Percentiles rank a stretch among this genome's conserved stretches.
Evolutionary conservation across 2,113 vertebrate species (phyloP).

Genomic region (Anhinga anhinga): DNA sequence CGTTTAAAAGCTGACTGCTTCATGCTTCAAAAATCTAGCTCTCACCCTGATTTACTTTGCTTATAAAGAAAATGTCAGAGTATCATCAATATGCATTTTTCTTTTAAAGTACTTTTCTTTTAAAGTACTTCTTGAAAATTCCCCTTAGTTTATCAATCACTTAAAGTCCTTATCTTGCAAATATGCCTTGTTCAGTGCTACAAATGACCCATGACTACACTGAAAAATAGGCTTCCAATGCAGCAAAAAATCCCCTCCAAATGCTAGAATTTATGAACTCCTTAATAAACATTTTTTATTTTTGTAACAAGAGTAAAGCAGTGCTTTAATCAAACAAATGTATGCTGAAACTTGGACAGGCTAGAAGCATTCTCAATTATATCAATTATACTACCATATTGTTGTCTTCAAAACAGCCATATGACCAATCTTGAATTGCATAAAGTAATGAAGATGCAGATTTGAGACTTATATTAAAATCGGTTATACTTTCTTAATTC

Average conservation of each 20-base stretch:
- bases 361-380: not conserved
- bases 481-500: not conserved
- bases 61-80: not conserved
- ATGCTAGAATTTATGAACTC: not conserved
- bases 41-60: not conserved
- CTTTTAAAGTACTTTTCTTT: not conserved
- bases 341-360: not conserved
- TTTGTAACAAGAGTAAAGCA: not conserved
- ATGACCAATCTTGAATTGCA: not conserved
- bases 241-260: not conserved
- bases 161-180: not conserved
- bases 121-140: not conserved
- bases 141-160: not conserved
- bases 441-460: not conserved
- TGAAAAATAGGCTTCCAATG: not conserved
- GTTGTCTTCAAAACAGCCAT: not conserved
- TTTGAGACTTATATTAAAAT: not conserved
- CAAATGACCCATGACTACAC: not conserved
- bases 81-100: not conserved
- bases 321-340: not conserved
- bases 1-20: not conserved
- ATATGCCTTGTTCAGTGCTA: not conserved
- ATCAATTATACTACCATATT: not conserved
- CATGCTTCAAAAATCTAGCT: not conserved
- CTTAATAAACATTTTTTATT: not conserved